Evolutionary conservation across 1,140 invertebrate genomes (phyloP).

Genomic region (Apis dorsata): DNA sequence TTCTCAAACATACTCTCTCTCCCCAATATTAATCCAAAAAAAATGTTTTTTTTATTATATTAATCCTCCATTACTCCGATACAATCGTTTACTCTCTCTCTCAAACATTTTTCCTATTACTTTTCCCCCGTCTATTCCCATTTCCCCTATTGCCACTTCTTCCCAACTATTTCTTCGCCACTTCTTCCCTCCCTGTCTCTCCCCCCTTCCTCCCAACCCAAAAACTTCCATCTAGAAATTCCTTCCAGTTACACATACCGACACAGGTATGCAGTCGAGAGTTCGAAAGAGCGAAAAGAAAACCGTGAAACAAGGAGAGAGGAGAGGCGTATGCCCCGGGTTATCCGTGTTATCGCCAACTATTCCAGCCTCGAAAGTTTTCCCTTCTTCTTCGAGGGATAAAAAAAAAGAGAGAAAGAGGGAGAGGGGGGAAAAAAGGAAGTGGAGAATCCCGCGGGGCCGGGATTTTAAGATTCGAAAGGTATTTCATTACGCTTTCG

Average conservation of each 20-base stretch:
- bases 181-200: background rate
- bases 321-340: background rate
- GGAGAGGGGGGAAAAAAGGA: background rate
- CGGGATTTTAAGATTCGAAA: conserved; percentile 20
- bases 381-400: background rate
- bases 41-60: too few relatives aligned
- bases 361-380: conserved; percentile 40
- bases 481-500: conserved; percentile 18
- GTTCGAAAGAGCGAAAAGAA: conserved; percentile 20
- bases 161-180: background rate
- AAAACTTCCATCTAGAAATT: too few relatives aligned
- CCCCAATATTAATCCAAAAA: too few relatives aligned
- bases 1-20: too few relatives aligned
- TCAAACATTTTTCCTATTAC: background rate
- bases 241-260: too few relatives aligned
- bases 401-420: background rate
- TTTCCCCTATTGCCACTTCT: background rate
- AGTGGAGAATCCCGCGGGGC: background rate
- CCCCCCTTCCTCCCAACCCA: conserved; percentile 45
- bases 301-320: background rate
- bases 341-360: conserved; percentile 54
- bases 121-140: background rate
- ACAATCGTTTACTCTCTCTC: background rate
- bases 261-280: conserved; percentile 14
- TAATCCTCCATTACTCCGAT: too few relatives aligned